A percentile compares a stretch with the other conserved stretches of the same genome.
Conservation (phyloP, 2,888 invertebrate genomes). For the Dorcus parallelipipedus region DNA sequence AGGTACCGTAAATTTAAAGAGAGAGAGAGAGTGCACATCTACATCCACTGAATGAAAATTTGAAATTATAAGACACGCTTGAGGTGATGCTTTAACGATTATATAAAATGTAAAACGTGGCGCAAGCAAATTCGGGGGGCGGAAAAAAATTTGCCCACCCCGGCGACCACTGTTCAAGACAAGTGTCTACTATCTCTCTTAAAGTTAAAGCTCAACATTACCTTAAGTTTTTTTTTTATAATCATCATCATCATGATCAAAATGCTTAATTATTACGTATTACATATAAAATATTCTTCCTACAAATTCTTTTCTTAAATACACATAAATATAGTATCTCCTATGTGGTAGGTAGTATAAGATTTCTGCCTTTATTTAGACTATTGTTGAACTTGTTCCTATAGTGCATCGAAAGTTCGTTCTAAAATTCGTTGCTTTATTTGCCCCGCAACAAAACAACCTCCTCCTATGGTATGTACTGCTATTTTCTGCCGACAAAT, state of each 20-base stretch:
- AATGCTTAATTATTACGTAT: background rate
- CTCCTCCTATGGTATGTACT: background rate
- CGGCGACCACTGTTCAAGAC: no score
- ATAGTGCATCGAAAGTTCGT: background rate
- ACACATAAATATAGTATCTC: background rate
- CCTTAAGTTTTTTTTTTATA: background rate
- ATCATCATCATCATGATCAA: no score
- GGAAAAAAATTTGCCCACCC: no score
- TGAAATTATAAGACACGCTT: slow-evolving; percentile 36
- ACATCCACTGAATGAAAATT: no score
- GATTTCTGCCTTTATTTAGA: slow-evolving; percentile 1
- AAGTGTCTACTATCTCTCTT: background rate
- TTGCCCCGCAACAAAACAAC: background rate
- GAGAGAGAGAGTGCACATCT: no score
- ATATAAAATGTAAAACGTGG: background rate
- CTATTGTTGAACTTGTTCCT: background rate
- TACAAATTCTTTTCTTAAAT: background rate
- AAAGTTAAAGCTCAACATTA: slow-evolving; percentile 3
- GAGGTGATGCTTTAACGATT: slow-evolving; percentile 34
- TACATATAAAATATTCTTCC: background rate
- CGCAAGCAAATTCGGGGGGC: no score
- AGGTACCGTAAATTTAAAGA: no score
- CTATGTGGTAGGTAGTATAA: background rate
- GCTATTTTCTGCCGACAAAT: background rate
- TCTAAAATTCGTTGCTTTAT: slow-evolving; percentile 1